These are phyloP conservation scores for Lordiphosa collinella DNA, from an alignment of 1,140 invertebrate species.

Conservation along the genomic window DNA sequence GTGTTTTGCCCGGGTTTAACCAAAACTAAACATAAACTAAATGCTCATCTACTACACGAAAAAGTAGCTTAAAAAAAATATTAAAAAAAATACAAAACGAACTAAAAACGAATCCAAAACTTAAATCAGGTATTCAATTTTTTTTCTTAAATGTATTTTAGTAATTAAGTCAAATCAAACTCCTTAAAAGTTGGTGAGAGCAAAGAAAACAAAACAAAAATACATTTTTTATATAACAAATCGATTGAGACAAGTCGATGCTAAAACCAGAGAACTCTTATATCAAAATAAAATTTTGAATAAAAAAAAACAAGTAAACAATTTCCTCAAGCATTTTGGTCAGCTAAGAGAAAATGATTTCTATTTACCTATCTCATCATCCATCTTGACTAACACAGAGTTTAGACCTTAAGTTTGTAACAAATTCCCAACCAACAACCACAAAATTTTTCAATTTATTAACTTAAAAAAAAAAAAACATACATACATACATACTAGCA, in stretches of 20 bases:
- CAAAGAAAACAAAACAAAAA: conserved; percentile 19
- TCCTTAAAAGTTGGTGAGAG: not conserved
- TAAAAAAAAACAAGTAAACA: conserved; percentile 20
- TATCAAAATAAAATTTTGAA: conserved; percentile 76
- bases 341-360: conserved; percentile 9
- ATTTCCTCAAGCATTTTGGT: too few species aligned
- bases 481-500: conserved; percentile 48
- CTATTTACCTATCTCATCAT: not conserved
- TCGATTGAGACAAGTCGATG: conserved; percentile 47
- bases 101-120: conserved; percentile 71
- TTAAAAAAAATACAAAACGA: conserved; percentile 12
- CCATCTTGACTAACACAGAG: too few species aligned
- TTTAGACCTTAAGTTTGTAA: conserved; percentile 53
- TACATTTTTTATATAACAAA: conserved; percentile 51
- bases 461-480: conserved; percentile 15
- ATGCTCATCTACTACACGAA: conserved; percentile 46
- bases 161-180: conserved; percentile 17
- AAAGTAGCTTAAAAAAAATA: conserved; percentile 41
- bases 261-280: conserved; percentile 56
- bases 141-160: conserved; percentile 54
- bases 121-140: conserved; percentile 75
- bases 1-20: not conserved
- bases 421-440: conserved; percentile 16
- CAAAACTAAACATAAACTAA: conserved; percentile 12
- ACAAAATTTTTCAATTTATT: too few species aligned